phyloP scores from a whole-genome alignment of 2,113 vertebrate species.

The Oreotrochilus melanogaster region DNA sequence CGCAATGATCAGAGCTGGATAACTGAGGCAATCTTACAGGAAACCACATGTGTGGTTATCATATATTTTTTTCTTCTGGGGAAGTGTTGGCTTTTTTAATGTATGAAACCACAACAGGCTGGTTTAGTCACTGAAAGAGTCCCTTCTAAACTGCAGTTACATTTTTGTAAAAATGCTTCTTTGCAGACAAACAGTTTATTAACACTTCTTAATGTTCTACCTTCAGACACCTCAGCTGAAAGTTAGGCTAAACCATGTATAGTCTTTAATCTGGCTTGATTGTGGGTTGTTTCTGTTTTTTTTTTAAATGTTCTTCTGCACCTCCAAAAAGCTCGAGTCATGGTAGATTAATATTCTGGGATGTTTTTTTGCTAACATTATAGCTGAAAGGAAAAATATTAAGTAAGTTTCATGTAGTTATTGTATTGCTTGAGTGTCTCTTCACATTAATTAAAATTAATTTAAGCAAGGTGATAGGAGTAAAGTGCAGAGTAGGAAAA shows the following conservation, averaged over 20 bases:
- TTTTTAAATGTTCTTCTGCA: not conserved
- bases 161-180: not conserved
- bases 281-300: not conserved
- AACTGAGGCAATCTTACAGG: not conserved
- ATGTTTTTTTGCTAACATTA: not conserved
- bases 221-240: not conserved
- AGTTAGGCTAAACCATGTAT: not conserved
- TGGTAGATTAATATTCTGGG: not conserved
- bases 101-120: not conserved
- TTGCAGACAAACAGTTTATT: not conserved
- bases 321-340: not conserved
- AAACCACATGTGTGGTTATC: not conserved
- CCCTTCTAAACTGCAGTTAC: not conserved
- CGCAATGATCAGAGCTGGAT: not conserved
- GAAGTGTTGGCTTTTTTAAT: not conserved
- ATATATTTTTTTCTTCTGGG: not conserved
- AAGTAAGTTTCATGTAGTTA: not conserved
- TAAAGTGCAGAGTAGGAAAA: conserved; percentile 55
- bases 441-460: conserved; percentile 50
- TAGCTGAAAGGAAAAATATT: conserved; percentile 5
- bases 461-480: conserved; percentile 52
- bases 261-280: not conserved
- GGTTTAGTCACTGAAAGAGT: not conserved
- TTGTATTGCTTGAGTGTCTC: conserved; percentile 19
- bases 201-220: not conserved